Evolutionary conservation across 2,797 vertebrate species (phyloP), one percentile per base, ranked within the genome.

Genomic region (Clarias fuscus): DNA sequence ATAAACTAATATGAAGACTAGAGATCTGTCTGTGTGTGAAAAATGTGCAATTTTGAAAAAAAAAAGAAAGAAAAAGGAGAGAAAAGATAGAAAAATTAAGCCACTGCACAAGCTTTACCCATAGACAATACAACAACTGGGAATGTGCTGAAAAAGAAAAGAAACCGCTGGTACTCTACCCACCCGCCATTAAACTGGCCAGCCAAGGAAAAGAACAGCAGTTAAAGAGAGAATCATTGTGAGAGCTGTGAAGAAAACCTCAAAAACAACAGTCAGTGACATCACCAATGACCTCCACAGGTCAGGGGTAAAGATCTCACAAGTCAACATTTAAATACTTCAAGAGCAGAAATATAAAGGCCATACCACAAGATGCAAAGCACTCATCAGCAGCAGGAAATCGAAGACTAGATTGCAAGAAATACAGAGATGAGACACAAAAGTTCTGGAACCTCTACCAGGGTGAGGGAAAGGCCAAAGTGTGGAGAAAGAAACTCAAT

Each of bases 381-480:
- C 30, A 40, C 13, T 78, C 56, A 37, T 64, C 33, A 79, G 56
- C 58, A 40, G 10, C 24, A 62, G 62, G 20, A 24, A 40, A 37
- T 13, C 0, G 18, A 61, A 59, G 20, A 20, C 30, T 11, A 7
- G n/a, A 76, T 20, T 56, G n/a, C 7, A 58, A 53, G 72, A 73
- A 76, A 20, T 56, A 56, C 48, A 76, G 48, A 76, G 48, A 76
- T 76, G 73, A 76, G 7, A n/a, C 53, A 33, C 53, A 77, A 58
- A 62, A 40, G 58, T 40, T 11, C 4, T 79, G 22, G 20, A n/a
- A 79, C 30, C 27, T 77, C 17, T 14, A 40, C 30, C 27, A 37
- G 61, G 18, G 37, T 20, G 56, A 20, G 20, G 18, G 53, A 59
- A 78, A 78, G 18, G 4, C 27, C 30, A 61, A 43, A 7, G 30